phyloP scores from a whole-genome alignment of 1,140 invertebrate genomes.

The Sycobia sp. region DNA sequence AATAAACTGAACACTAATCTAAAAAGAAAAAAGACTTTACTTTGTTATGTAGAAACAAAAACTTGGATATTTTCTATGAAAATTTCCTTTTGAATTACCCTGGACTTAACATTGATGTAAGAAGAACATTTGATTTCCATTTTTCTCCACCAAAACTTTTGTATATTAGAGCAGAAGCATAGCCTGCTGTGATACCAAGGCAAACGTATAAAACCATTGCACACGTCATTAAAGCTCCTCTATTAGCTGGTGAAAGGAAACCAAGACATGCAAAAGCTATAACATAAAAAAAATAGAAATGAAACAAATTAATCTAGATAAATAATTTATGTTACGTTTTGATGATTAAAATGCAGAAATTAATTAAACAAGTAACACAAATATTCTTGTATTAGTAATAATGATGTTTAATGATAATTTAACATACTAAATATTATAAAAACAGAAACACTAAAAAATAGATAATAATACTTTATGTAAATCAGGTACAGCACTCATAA shows the following conservation, averaged over 20 bases:
- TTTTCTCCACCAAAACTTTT: constrained; percentile 98
- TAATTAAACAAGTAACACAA: too few species aligned
- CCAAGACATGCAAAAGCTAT: constrained; percentile 95
- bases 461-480: too few species aligned
- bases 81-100: constrained; percentile 70
- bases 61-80: not conserved
- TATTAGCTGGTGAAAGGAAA: constrained; percentile 96
- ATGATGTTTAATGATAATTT: too few species aligned
- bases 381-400: too few species aligned
- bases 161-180: constrained; percentile 93
- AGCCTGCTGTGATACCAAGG: constrained; percentile 93
- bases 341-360: too few species aligned
- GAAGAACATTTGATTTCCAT: constrained; percentile 97
- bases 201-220: constrained; percentile 94
- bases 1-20: constrained; percentile 94
- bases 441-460: too few species aligned
- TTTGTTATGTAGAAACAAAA: not conserved
- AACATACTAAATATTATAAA: too few species aligned
- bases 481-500: too few species aligned
- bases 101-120: constrained; percentile 94
- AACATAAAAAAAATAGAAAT: constrained; percentile 12
- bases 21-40: constrained; percentile 45
- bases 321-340: too few species aligned
- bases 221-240: constrained; percentile 98
- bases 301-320: constrained; percentile 13